Conservation (phyloP, 2,797 vertebrate genomes). For the Xenops minutus region DNA sequence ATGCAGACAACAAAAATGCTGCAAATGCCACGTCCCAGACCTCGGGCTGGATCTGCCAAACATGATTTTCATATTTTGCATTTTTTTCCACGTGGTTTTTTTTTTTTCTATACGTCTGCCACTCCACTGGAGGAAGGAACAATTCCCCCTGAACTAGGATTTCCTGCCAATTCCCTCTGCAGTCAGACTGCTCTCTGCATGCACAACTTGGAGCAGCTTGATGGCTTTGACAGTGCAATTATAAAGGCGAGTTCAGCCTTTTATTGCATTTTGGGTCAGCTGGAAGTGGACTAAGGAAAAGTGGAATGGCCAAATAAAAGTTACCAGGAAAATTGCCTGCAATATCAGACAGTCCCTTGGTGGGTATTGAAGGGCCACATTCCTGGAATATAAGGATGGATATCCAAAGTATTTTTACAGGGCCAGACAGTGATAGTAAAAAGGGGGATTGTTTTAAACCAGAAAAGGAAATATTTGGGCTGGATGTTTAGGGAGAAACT, state of each 20-base stretch:
- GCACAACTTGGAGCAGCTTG: not conserved
- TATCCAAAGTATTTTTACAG: not conserved
- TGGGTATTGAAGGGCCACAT: not conserved
- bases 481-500: not conserved
- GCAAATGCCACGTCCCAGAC: constrained; percentile 23
- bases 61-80: constrained; percentile 31
- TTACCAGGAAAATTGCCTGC: not conserved
- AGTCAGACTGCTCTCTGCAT: not conserved
- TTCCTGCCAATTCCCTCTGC: constrained; percentile 20
- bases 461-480: not conserved
- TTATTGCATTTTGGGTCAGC: not conserved
- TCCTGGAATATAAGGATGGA: not conserved
- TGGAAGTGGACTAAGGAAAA: not conserved
- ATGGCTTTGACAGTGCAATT: not conserved
- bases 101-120: not conserved
- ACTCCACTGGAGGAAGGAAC: not conserved
- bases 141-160: constrained; percentile 22
- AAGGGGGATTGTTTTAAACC: not conserved
- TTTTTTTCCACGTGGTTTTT: constrained; percentile 3
- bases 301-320: not conserved
- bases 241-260: not conserved
- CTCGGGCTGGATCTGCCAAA: constrained; percentile 25
- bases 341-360: not conserved
- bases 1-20: constrained; percentile 44
- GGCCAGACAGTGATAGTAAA: not conserved